Evolutionary conservation across 2,797 vertebrate genomes (phyloP).

Genomic region (Chaetodon trifasciatus): DNA sequence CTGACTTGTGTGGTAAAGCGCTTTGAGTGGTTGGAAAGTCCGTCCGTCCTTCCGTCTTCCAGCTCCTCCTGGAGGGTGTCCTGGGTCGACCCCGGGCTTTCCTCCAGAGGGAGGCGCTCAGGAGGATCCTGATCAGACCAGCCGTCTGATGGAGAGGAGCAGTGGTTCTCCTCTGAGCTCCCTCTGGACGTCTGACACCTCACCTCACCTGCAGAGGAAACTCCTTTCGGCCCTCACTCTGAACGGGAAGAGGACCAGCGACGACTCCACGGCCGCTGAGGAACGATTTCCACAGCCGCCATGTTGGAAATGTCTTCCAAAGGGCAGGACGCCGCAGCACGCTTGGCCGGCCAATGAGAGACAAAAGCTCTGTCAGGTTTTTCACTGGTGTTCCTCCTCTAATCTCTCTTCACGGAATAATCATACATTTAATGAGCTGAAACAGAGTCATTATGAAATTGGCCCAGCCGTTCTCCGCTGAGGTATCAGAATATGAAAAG

Average conservation of each 20-base stretch:
- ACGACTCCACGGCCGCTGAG: neutral
- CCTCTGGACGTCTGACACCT: neutral
- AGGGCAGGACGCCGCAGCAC: slow-evolving; percentile 56
- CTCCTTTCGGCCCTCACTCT: neutral
- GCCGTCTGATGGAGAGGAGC: neutral
- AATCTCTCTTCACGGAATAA: slow-evolving; percentile 76
- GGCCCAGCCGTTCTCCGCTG: slow-evolving; percentile 64
- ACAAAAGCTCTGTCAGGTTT: slow-evolving; percentile 64
- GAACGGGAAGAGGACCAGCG: slow-evolving; percentile 11
- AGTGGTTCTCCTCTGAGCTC: neutral
- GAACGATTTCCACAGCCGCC: slow-evolving; percentile 42
- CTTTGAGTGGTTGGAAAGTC: too few relatives aligned
- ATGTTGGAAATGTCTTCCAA: slow-evolving; percentile 64
- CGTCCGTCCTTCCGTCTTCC: neutral
- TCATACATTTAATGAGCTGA: slow-evolving; percentile 81
- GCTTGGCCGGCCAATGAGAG: slow-evolving; percentile 50
- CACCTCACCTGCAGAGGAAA: neutral
- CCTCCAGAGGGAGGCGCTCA: too few relatives aligned
- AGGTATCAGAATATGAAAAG: slow-evolving; percentile 67
- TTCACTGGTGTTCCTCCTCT: slow-evolving; percentile 56
- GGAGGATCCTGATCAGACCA: neutral
- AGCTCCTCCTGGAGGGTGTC: too few relatives aligned
- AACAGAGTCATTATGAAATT: slow-evolving; percentile 81
- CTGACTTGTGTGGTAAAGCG: too few relatives aligned
- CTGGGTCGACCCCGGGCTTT: too few relatives aligned